Percentiles rank a stretch among this genome's conserved stretches.
Evolutionary conservation across 2,888 invertebrate species (phyloP).

Genomic region (Cenopis cana): DNA sequence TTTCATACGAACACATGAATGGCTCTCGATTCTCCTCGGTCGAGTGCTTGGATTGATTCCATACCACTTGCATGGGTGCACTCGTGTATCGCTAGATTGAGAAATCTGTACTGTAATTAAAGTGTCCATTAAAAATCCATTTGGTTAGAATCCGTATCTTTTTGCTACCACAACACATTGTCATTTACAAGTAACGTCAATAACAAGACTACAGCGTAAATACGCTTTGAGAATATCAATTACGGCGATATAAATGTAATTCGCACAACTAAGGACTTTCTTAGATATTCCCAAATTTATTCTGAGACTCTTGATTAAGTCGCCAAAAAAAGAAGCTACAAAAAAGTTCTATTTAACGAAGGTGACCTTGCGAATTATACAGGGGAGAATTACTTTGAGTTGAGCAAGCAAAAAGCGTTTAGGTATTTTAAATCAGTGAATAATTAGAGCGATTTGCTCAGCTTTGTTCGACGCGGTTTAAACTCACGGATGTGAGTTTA

Average conservation of each 20-base stretch:
- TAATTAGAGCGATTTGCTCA: conserved; percentile 8
- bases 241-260: background rate
- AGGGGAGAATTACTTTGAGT: conserved; percentile 27
- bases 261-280: background rate
- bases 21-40: conserved; percentile 56
- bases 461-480: conserved; percentile 27
- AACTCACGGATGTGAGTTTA: no score
- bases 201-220: background rate
- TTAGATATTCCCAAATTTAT: background rate
- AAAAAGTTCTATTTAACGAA: conserved; percentile 25
- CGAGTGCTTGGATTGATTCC: conserved; percentile 60
- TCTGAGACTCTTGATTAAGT: background rate
- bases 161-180: conserved; percentile 22
- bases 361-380: conserved; percentile 32
- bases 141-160: conserved; percentile 29
- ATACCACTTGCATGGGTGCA: conserved; percentile 55
- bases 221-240: background rate
- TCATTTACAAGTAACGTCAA: background rate
- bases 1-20: conserved; percentile 55
- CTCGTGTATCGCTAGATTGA: conserved; percentile 55
- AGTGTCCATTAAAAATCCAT: conserved; percentile 50
- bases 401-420: conserved; percentile 26
- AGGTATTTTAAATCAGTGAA: conserved; percentile 16
- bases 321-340: background rate
- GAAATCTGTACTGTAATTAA: conserved; percentile 60